Evolutionary conservation across 2,888 invertebrate genomes (phyloP).

Genomic region (Cheilosia scutellata): DNA sequence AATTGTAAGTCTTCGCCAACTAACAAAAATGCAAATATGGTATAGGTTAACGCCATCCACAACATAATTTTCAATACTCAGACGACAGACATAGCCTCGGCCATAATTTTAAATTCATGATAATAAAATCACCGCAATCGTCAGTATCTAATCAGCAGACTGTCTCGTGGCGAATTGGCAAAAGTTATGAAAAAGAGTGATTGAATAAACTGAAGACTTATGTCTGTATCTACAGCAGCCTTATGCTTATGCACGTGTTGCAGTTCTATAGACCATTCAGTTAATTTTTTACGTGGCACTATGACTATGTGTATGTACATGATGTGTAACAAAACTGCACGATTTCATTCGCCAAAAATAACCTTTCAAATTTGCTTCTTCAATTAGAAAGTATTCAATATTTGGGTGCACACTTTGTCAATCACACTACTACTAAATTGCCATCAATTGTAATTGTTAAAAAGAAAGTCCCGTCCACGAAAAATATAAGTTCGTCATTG

Average conservation of each 20-base stretch:
- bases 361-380: constrained; percentile 15
- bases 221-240: no score
- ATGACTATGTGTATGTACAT: not conserved
- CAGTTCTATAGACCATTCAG: not conserved
- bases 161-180: no score
- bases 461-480: constrained; percentile 35
- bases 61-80: no score
- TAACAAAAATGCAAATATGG: no score
- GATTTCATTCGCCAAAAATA: constrained; percentile 23
- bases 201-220: no score
- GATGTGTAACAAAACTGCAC: constrained; percentile 19
- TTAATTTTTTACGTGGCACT: constrained; percentile 28
- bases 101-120: no score
- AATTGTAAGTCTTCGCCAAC: no score
- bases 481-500: not conserved
- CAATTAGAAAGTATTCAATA: constrained; percentile 59
- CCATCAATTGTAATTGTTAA: constrained; percentile 24
- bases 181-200: no score
- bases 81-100: no score
- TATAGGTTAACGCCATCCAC: no score
- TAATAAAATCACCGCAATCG: no score
- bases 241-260: not conserved
- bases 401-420: constrained; percentile 17
- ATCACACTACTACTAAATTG: constrained; percentile 5
- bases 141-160: no score